Evolutionary conservation across 2,113 vertebrate genomes (phyloP), one percentile per base, ranked within the genome.

Genomic region (Xiphophorus hellerii): DNA sequence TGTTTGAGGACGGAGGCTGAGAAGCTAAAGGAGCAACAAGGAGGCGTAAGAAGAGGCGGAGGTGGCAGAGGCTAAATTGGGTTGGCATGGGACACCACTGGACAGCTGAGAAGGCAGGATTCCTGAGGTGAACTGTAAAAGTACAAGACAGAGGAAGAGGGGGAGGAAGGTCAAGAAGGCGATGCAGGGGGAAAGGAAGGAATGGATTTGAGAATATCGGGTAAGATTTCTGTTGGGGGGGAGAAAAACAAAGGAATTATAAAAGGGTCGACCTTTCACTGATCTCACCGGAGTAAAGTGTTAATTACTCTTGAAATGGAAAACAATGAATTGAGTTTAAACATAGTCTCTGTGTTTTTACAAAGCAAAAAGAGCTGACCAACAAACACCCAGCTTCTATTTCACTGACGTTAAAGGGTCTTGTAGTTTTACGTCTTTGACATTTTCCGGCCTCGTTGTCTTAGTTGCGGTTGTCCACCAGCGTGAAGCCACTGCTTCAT

Each of bases 61-160:
- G 31, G 86, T 89, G 39, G 17, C 15, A 25, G 58, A 30, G 31
- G 86, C 90, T 93, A 94, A 91, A 93, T 94, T 15, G 84, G 89
- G 68, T 84, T 71, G 92, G 88, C 76, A 93, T 92, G 84, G 84
- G 90, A 93, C 91, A 94, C 90, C 90, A 73, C 4, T 7, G 82
- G 80, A 93, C 90, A 94, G 93, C 93, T 94, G 93, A 94, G 90
- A 82, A 42, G 89, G 83, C 92, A 88, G 88, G 87, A 94, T 94
- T 93, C 92, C 92, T 93, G 75, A 91, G 82, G 80, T 69, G 66
- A 83, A 85, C 85, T 71, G 88, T 85, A 83, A 90, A 86, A 61
- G 84, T 78, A 85, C 79, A 86, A 85, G 87, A 91, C 48, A 63
- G 73, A 85, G 39, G 63, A 51, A 25, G 44, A 54, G 68, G 9